A percentile compares a stretch with the other conserved stretches of the same genome.
Evolutionary conservation across 2,797 vertebrate genomes (phyloP).

Genomic region (Acrossocheilus fasciatus): DNA sequence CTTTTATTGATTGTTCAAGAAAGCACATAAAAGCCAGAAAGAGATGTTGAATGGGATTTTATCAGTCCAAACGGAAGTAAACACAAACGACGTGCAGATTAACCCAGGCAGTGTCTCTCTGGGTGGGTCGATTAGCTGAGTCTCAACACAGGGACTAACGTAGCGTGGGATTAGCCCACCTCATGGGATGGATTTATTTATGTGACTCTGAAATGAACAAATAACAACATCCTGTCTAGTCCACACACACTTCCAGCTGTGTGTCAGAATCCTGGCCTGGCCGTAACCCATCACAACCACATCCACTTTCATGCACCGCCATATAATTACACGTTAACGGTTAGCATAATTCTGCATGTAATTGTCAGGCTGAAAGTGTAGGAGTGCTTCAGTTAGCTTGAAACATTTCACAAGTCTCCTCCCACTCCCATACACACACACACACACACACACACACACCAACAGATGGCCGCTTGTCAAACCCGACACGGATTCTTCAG

Average conservation of each 20-base stretch:
- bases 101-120: slow-evolving; percentile 68
- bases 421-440: slow-evolving; percentile 13
- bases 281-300: neutral
- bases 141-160: slow-evolving; percentile 63
- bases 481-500: slow-evolving; percentile 21
- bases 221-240: slow-evolving; percentile 34
- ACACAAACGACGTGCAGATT: slow-evolving; percentile 74
- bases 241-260: slow-evolving; percentile 20
- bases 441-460: slow-evolving; percentile 7
- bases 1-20: slow-evolving; percentile 23
- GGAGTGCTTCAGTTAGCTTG: slow-evolving; percentile 14
- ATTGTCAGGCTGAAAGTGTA: slow-evolving; percentile 18
- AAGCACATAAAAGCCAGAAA: neutral
- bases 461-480: slow-evolving; percentile 32
- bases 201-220: slow-evolving; percentile 72
- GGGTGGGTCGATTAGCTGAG: slow-evolving; percentile 70
- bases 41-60: slow-evolving; percentile 9
- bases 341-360: slow-evolving; percentile 26
- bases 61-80: slow-evolving; percentile 43
- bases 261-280: neutral
- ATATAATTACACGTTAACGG: slow-evolving; percentile 38
- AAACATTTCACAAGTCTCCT: slow-evolving; percentile 36
- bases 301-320: neutral
- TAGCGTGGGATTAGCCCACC: slow-evolving; percentile 73
- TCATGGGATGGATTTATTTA: slow-evolving; percentile 73